A percentile compares a stretch with the other conserved stretches of the same genome.
These are phyloP conservation scores for Pemphredon lugubris DNA, from an alignment of 2,888 invertebrate genomes.

Conservation along the genomic window DNA sequence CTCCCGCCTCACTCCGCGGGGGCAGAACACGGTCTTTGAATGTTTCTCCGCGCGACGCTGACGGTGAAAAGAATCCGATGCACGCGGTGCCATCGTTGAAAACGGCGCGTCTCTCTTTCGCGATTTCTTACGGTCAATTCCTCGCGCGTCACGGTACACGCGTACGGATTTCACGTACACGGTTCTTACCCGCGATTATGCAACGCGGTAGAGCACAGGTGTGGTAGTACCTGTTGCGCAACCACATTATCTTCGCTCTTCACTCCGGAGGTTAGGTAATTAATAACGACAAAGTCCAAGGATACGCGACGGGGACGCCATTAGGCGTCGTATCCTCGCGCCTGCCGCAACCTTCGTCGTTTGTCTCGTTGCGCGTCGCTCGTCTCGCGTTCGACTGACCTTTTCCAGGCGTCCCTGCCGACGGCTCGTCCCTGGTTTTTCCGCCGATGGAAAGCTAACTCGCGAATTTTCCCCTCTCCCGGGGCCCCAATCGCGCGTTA, in stretches of 20 bases:
- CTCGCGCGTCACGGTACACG: conserved; percentile 26
- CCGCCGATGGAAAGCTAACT: too few relatives aligned
- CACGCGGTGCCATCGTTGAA: not conserved
- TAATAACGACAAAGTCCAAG: conserved; percentile 80
- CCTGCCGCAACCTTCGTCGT: conserved; percentile 20
- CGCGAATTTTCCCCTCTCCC: too few relatives aligned
- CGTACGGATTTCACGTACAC: conserved; percentile 52
- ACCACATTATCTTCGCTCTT: conserved; percentile 77
- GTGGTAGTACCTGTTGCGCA: conserved; percentile 78
- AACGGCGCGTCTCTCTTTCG: conserved; percentile 14
- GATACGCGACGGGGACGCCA: conserved; percentile 66
- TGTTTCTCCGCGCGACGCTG: conserved; percentile 1
- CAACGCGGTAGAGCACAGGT: conserved; percentile 69
- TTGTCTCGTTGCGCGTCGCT: not conserved
- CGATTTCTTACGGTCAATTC: conserved; percentile 34
- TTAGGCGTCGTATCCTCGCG: conserved; percentile 37
- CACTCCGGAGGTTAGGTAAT: conserved; percentile 79
- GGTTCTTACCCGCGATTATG: conserved; percentile 67
- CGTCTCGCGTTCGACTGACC: conserved; percentile 14
- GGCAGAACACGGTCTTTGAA: conserved; percentile 8
- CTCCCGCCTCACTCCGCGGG: not conserved
- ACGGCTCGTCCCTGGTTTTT: too few relatives aligned
- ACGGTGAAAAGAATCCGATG: too few relatives aligned
- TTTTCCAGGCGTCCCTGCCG: not conserved
- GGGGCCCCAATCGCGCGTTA: too few relatives aligned